Conservation (phyloP, 2,113 vertebrate species). For the Eolophus roseicapilla region DNA sequence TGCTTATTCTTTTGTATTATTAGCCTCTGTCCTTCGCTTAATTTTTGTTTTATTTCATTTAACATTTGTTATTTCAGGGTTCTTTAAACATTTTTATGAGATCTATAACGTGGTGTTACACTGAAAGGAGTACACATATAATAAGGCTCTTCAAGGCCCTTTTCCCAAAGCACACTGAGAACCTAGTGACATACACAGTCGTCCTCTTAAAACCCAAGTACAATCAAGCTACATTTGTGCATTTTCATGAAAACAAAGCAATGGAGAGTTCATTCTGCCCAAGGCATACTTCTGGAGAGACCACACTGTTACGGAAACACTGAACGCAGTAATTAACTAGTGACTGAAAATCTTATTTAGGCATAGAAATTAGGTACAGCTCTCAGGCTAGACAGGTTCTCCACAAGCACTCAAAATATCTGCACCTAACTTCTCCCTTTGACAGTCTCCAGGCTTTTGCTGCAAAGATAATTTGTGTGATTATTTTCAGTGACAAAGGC, state of each 20-base stretch:
- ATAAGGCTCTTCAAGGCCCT: not conserved
- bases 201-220: not conserved
- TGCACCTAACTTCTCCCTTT: not conserved
- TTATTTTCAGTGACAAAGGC: not conserved
- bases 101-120: not conserved
- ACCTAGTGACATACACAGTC: not conserved
- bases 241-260: not conserved
- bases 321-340: not conserved
- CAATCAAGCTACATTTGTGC: not conserved
- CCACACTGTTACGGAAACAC: fast-evolving
- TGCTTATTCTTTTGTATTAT: not conserved
- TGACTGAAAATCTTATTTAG: not conserved
- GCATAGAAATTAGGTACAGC: not conserved
- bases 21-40: not conserved
- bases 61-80: not conserved
- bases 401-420: fast-evolving
- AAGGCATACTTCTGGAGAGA: not conserved
- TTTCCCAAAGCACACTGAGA: not conserved
- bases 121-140: not conserved
- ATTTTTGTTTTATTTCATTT: not conserved
- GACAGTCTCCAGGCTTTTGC: not conserved
- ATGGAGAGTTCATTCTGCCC: not conserved
- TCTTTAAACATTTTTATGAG: not conserved
- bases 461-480: not conserved
- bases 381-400: not conserved